Conservation (phyloP, 2,888 invertebrate genomes). For the Eugnorisma glareosa region DNA sequence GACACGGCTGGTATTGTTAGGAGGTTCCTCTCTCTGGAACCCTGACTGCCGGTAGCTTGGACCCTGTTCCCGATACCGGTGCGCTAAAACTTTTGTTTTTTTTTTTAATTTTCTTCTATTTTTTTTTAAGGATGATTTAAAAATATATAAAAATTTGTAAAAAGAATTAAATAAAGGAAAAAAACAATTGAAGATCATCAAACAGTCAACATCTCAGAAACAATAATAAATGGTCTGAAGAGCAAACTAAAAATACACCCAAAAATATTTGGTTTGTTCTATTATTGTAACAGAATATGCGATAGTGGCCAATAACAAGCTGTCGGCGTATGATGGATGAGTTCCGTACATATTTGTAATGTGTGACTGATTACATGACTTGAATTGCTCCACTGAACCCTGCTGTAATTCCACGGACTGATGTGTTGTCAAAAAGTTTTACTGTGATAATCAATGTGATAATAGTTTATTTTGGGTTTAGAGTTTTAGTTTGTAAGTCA, state of each 20-base stretch:
- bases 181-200: background rate
- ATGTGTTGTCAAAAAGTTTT: conserved; percentile 24
- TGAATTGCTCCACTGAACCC: background rate
- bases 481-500: background rate
- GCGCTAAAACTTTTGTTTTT: too few relatives aligned
- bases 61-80: too few relatives aligned
- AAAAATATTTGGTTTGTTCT: conserved; percentile 23
- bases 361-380: conserved; percentile 61
- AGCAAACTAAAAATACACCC: background rate
- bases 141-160: too few relatives aligned
- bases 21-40: too few relatives aligned
- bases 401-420: conserved; percentile 12
- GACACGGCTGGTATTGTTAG: too few relatives aligned
- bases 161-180: too few relatives aligned
- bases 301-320: conserved; percentile 66
- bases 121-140: too few relatives aligned
- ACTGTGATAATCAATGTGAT: background rate
- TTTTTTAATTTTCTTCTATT: too few relatives aligned
- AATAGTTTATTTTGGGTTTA: background rate
- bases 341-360: conserved; percentile 58
- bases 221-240: background rate
- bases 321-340: conserved; percentile 72
- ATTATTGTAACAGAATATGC: conserved; percentile 22
- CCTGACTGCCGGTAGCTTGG: too few relatives aligned
- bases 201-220: background rate